Conservation (phyloP, 2,797 vertebrate species). For the Cryptoprocta ferox region DNA sequence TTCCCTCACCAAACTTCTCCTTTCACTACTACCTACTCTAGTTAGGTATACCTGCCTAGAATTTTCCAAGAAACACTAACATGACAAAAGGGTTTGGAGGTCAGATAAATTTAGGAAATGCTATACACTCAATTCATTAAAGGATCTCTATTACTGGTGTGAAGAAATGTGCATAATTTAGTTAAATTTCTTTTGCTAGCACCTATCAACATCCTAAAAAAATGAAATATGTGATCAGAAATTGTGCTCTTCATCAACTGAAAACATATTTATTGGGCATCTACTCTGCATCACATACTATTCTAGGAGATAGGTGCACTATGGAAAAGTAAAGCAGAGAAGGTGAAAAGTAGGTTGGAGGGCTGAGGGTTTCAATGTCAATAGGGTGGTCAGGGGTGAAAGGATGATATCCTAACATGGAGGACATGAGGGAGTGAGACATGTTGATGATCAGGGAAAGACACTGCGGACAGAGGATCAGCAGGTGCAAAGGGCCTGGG, state of each 20-base stretch:
- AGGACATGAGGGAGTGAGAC: background rate
- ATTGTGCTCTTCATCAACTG: background rate
- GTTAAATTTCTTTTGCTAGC: background rate
- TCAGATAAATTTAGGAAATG: background rate
- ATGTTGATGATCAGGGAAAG: background rate
- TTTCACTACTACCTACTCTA: background rate
- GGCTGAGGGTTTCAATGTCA: background rate
- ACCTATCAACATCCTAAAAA: background rate
- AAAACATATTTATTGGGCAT: background rate
- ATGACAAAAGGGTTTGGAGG: background rate
- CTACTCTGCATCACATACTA: background rate
- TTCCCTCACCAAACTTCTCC: background rate
- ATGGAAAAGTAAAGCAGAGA: background rate
- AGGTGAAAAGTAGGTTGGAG: background rate
- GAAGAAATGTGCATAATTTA: slow-evolving; percentile 12
- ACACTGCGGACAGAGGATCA: background rate
- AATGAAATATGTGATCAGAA: background rate
- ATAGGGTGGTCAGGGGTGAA: background rate
- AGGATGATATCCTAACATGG: background rate
- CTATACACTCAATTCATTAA: background rate
- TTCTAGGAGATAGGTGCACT: background rate
- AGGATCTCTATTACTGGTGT: background rate
- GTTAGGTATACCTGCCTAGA: background rate
- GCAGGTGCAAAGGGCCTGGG: background rate
- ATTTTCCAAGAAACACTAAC: slow-evolving; percentile 34